A percentile compares a stretch with the other conserved stretches of the same genome.
phyloP scores from a whole-genome alignment of 2,113 vertebrate genomes.

The Dolichotis patagonum region DNA sequence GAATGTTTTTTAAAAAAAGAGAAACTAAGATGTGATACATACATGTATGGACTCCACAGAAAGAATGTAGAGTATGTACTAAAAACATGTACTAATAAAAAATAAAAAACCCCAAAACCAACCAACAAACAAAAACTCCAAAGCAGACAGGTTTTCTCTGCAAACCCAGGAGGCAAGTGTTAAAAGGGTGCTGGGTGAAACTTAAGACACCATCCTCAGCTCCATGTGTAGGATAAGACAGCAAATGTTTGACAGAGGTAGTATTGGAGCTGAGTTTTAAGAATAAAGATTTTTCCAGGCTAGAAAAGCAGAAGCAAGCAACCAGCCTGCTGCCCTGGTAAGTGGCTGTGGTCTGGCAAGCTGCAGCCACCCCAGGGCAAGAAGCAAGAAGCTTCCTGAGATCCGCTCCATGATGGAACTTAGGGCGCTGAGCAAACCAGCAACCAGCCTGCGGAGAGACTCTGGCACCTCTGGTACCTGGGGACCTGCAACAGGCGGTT shows the following conservation, averaged over 20 bases:
- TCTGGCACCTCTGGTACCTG: too few relatives aligned
- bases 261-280: background rate
- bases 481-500: too few relatives aligned
- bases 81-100: background rate
- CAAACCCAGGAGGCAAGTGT: background rate
- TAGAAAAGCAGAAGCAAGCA: too few relatives aligned
- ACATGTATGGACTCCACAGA: background rate
- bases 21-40: background rate
- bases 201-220: background rate
- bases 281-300: background rate
- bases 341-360: too few relatives aligned
- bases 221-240: background rate
- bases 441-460: too few relatives aligned
- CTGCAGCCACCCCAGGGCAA: too few relatives aligned
- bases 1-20: background rate
- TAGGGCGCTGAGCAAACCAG: too few relatives aligned
- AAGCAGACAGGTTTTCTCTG: background rate
- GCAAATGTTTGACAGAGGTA: background rate
- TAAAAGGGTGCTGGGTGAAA: background rate
- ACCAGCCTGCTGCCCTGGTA: too few relatives aligned
- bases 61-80: background rate
- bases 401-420: too few relatives aligned
- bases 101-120: background rate
- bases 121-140: background rate
- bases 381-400: too few relatives aligned